Conservation (phyloP, 2,888 invertebrate species). For the Rhingia campestris region DNA sequence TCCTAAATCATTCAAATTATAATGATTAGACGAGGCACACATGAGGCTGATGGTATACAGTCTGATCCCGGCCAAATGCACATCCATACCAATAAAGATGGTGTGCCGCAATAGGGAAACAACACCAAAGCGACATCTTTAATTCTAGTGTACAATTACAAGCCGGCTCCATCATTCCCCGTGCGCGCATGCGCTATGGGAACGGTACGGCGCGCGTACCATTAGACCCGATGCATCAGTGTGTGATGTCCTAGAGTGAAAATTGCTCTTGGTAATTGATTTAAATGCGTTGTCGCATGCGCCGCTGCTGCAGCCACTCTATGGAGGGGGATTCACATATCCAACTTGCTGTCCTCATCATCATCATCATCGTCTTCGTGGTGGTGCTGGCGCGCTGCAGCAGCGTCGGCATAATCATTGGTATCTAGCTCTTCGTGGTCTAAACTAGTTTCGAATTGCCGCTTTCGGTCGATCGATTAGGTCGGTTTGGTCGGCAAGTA, state of each 20-base stretch:
- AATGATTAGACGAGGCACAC: slow-evolving; percentile 27
- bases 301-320: slow-evolving; percentile 23
- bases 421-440: slow-evolving; percentile 33
- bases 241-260: slow-evolving; percentile 56
- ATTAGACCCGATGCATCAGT: slow-evolving; percentile 35
- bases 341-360: slow-evolving; percentile 32
- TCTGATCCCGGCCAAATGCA: slow-evolving; percentile 24
- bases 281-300: slow-evolving; percentile 71
- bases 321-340: slow-evolving; percentile 16
- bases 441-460: slow-evolving; percentile 55
- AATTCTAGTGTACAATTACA: slow-evolving; percentile 72
- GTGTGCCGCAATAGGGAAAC: slow-evolving; percentile 32
- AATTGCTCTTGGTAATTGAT: slow-evolving; percentile 69
- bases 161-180: slow-evolving; percentile 42
- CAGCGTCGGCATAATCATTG: slow-evolving; percentile 29
- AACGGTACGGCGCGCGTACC: slow-evolving; percentile 48
- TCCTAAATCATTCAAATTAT: slow-evolving; percentile 70
- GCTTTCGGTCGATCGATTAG: slow-evolving; percentile 52
- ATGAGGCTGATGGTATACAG: slow-evolving; percentile 11
- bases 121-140: slow-evolving; percentile 67
- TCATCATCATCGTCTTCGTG: slow-evolving; percentile 19
- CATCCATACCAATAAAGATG: slow-evolving; percentile 44
- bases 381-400: background rate
- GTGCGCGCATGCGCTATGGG: slow-evolving; percentile 9
- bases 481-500: slow-evolving; percentile 27